A percentile compares a stretch with the other conserved stretches of the same genome.
phyloP scores from a whole-genome alignment of 2,113 vertebrate species.

The Halichoerus grypus region DNA sequence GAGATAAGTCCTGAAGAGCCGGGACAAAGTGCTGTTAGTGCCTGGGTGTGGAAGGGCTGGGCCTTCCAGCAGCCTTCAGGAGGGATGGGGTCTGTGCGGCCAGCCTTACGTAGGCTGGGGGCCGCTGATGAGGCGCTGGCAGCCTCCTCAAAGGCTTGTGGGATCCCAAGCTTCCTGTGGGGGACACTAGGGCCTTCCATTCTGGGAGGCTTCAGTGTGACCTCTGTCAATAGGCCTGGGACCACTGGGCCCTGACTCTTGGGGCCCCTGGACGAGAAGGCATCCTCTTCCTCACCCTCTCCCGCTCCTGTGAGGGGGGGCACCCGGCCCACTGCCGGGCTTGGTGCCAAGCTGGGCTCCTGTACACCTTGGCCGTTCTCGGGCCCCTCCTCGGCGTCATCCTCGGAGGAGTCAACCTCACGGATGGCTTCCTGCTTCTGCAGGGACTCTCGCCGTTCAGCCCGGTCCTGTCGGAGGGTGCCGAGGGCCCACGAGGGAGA shows the following conservation, averaged over 20 bases:
- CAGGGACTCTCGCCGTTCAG: conserved; percentile 95
- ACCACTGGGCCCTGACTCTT: conserved; percentile 71
- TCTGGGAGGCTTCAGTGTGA: conserved; percentile 26
- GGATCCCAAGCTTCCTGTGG: conserved; percentile 42
- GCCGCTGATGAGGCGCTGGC: background rate
- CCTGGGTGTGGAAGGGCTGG: conserved; percentile 57
- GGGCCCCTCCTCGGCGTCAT: conserved; percentile 95
- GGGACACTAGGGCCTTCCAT: conserved; percentile 21
- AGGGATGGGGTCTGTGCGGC: background rate
- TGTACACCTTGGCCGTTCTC: conserved; percentile 94
- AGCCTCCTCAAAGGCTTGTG: conserved; percentile 47
- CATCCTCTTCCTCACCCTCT: conserved; percentile 85
- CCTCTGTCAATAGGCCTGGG: conserved; percentile 7
- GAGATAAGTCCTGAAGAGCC: conserved; percentile 30
- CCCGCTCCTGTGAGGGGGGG: background rate
- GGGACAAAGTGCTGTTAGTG: conserved; percentile 77
- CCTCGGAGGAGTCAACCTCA: conserved; percentile 97
- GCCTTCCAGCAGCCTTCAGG: conserved; percentile 52
- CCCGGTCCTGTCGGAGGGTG: conserved; percentile 95
- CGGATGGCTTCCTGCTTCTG: conserved; percentile 98
- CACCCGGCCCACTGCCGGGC: conserved; percentile 43
- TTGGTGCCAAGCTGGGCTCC: conserved; percentile 74
- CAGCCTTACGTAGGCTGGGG: background rate
- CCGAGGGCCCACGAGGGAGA: conserved; percentile 92
- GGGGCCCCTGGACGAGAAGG: conserved; percentile 87